Percentiles rank a stretch among this genome's conserved stretches.
These are phyloP conservation scores for Gandaritis pyraliata DNA, from an alignment of 2,888 invertebrate species.

Conservation along the genomic window DNA sequence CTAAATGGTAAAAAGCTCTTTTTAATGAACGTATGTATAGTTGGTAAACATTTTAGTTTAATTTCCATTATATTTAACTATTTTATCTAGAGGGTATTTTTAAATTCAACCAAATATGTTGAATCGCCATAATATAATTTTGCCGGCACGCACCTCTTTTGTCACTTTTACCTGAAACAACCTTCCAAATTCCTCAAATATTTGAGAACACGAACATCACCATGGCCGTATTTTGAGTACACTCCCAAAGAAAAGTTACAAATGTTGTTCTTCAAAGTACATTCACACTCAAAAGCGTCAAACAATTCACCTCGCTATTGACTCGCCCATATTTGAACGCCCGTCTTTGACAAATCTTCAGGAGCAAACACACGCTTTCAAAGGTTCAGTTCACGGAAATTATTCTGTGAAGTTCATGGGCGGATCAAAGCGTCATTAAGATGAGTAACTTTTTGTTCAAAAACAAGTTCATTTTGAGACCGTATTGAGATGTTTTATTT, in stretches of 20 bases:
- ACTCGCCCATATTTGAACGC: slow-evolving; percentile 56
- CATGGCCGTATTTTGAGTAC: background rate
- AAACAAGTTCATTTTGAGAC: slow-evolving; percentile 24
- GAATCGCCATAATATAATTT: background rate
- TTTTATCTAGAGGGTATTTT: too few relatives aligned
- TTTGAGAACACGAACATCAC: background rate
- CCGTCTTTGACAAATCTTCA: slow-evolving; percentile 69
- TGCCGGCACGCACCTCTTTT: background rate
- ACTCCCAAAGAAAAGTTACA: slow-evolving; percentile 3
- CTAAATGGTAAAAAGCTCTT: too few relatives aligned
- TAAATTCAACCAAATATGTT: background rate
- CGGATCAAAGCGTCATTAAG: slow-evolving; percentile 43
- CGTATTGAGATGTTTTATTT: slow-evolving; percentile 14
- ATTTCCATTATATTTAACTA: too few relatives aligned
- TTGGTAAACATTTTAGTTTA: too few relatives aligned
- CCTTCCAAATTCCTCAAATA: slow-evolving; percentile 1
- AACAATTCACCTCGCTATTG: slow-evolving; percentile 48
- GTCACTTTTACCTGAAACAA: background rate
- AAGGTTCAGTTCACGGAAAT: slow-evolving; percentile 54
- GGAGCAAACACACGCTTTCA: slow-evolving; percentile 57
- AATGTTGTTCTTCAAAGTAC: slow-evolving; percentile 20
- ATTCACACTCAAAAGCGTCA: slow-evolving; percentile 29
- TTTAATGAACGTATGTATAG: too few relatives aligned
- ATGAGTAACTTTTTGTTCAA: slow-evolving; percentile 35
- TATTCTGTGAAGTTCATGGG: slow-evolving; percentile 50